These are phyloP conservation scores for Schizopygopsis malacanthus DNA, from an alignment of 2,797 vertebrate species.

Conservation along the genomic window DNA sequence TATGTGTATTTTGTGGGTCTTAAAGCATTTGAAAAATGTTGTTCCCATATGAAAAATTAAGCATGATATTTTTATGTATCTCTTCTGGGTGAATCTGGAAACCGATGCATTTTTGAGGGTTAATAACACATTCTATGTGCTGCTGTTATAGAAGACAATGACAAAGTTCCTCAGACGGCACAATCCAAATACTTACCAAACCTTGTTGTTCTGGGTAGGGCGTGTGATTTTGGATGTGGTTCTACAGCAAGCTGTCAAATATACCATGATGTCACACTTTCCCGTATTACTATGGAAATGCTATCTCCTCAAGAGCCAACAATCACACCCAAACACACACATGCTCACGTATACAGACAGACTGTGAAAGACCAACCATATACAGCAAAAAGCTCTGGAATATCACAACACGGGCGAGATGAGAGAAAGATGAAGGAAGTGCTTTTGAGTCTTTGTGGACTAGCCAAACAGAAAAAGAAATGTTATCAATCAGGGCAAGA, in stretches of 20 bases:
- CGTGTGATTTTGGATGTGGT: conserved; percentile 43
- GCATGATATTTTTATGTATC: too few relatives aligned
- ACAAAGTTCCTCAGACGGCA: not conserved
- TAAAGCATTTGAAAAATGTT: too few relatives aligned
- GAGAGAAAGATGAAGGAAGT: conserved; percentile 53
- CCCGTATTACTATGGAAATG: conserved; percentile 48
- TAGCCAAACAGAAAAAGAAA: conserved; percentile 61
- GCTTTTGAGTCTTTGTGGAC: conserved; percentile 45
- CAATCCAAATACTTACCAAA: not conserved
- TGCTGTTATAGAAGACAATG: not conserved
- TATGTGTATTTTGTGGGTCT: too few relatives aligned
- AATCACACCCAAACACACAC: conserved; percentile 11
- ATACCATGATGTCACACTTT: conserved; percentile 54
- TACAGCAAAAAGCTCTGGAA: conserved; percentile 19
- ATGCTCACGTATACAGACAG: conserved; percentile 31
- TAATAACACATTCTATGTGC: not conserved
- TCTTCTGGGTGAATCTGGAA: too few relatives aligned
- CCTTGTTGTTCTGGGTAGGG: not conserved
- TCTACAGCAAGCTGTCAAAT: conserved; percentile 31
- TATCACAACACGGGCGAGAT: conserved; percentile 48
- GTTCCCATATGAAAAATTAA: too few relatives aligned
- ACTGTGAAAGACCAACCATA: conserved; percentile 22
- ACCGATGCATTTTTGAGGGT: too few relatives aligned
- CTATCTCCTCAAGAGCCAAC: not conserved
- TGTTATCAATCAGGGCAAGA: conserved; percentile 64